Conservation (phyloP, 1,140 invertebrate species). For the Hylyphantes graminicola region DNA sequence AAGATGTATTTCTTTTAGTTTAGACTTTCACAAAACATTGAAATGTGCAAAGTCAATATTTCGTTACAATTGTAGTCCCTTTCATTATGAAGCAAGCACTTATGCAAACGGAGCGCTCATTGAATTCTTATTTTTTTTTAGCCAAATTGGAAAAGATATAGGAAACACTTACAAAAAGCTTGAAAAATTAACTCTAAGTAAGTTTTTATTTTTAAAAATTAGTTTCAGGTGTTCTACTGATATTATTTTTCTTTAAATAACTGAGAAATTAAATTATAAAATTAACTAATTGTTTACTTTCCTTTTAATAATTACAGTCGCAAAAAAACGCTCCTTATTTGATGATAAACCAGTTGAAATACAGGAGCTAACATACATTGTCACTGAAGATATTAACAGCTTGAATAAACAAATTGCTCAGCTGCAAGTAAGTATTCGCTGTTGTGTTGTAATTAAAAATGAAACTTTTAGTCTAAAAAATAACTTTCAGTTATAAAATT, state of each 20-base stretch:
- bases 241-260: too few species aligned
- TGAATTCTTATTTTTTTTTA: constrained; percentile 67
- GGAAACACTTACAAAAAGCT: constrained; percentile 95
- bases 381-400: constrained; percentile 94
- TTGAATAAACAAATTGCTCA: constrained; percentile 95
- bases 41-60: too few species aligned
- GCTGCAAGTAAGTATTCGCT: constrained; percentile 66
- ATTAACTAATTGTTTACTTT: not conserved
- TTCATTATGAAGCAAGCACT: not conserved
- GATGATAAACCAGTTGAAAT: constrained; percentile 96
- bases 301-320: constrained; percentile 76
- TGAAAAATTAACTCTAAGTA: constrained; percentile 94
- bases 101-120: not conserved
- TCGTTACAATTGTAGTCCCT: too few species aligned
- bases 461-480: not conserved
- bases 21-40: too few species aligned
- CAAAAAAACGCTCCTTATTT: constrained; percentile 96
- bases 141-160: constrained; percentile 94
- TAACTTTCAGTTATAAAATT: not conserved
- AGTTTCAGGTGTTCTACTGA: too few species aligned
- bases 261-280: not conserved
- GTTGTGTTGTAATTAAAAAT: not conserved
- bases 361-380: constrained; percentile 96
- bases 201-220: constrained; percentile 68
- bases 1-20: too few species aligned